These are phyloP conservation scores for Buceros bicornis DNA, from an alignment of 2,797 vertebrate genomes.

Conservation along the genomic window DNA sequence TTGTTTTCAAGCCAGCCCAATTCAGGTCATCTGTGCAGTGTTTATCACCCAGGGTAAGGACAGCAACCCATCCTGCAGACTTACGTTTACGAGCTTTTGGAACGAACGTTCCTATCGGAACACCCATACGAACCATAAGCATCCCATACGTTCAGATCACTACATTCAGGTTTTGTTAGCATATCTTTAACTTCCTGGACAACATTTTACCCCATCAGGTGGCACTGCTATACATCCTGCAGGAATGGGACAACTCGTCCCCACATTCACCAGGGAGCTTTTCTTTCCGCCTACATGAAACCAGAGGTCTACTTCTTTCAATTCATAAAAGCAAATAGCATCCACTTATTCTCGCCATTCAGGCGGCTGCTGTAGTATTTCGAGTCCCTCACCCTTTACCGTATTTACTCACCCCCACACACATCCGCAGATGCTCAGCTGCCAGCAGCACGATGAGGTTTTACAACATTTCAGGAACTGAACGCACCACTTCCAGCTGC, in stretches of 20 bases:
- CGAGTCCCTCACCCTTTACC: not conserved
- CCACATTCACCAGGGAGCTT: not conserved
- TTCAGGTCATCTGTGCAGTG: constrained; percentile 12
- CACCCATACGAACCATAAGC: constrained; percentile 5
- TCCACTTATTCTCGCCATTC: not conserved
- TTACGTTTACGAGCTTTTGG: constrained; percentile 19
- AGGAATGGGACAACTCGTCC: not conserved
- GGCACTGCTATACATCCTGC: not conserved
- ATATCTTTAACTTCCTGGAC: constrained; percentile 7
- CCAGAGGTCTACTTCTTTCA: not conserved
- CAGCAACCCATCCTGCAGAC: constrained; percentile 44
- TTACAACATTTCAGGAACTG: not conserved
- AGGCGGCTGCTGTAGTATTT: not conserved
- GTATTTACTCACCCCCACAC: not conserved
- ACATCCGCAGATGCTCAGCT: not conserved
- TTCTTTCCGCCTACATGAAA: not conserved
- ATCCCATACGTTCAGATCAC: constrained; percentile 6
- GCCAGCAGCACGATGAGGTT: not conserved
- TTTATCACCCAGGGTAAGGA: constrained; percentile 25
- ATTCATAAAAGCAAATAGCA: not conserved
- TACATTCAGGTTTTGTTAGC: not conserved
- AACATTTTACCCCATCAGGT: not conserved
- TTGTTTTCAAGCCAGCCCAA: constrained; percentile 28
- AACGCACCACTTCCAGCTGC: not conserved
- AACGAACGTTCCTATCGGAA: constrained; percentile 44